Conservation (phyloP, 2,797 vertebrate genomes). For the Chloroceryle inda region DNA sequence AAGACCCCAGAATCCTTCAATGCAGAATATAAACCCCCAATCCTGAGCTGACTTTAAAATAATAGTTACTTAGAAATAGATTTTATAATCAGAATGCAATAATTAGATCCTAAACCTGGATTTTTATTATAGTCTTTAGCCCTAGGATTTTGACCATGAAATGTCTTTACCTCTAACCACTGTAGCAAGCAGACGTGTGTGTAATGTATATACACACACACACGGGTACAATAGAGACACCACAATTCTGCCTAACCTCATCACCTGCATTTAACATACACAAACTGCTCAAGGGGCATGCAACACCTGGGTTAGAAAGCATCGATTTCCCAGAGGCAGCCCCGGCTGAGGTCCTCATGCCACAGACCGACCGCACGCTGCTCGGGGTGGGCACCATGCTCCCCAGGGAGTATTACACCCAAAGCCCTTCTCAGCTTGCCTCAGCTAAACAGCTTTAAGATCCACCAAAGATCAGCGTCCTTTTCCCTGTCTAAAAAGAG, state of each 20-base stretch:
- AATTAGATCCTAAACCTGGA: background rate
- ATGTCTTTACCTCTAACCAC: background rate
- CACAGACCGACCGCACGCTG: background rate
- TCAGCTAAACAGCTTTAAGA: background rate
- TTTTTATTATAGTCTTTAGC: background rate
- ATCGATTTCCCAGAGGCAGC: background rate
- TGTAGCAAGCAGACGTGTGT: rapidly evolving
- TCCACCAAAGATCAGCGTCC: background rate
- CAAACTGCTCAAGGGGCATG: background rate
- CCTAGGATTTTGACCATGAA: background rate
- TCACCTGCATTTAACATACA: background rate
- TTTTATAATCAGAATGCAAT: background rate
- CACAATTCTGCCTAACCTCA: background rate
- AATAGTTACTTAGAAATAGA: background rate
- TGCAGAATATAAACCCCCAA: background rate
- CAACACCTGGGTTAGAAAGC: background rate
- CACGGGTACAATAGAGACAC: background rate
- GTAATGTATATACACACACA: rapidly evolving
- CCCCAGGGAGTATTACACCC: rapidly evolving
- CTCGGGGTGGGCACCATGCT: background rate
- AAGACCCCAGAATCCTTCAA: background rate
- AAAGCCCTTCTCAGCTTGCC: background rate
- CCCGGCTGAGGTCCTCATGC: background rate
- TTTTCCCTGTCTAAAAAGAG: background rate
- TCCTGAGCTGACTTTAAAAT: background rate